phyloP scores from a whole-genome alignment of 2,113 vertebrate species.

The Emydura subglobosa region DNA sequence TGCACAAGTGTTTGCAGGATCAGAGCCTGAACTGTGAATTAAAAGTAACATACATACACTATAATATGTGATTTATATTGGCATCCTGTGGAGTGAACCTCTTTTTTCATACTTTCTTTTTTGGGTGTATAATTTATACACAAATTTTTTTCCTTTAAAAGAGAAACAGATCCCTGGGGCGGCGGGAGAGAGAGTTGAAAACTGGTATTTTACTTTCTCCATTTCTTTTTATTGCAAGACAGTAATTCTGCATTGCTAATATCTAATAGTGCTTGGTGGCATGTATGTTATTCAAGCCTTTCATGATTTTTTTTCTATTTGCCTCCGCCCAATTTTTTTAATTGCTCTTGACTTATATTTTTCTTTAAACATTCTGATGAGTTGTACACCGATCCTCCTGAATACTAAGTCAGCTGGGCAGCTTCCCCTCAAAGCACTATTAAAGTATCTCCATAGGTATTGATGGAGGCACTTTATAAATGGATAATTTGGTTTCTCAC shows the following conservation, averaged over 20 bases:
- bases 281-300: no score
- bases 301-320: no score
- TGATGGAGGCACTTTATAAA: neutral
- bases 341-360: no score
- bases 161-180: neutral
- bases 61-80: neutral
- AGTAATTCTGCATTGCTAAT: no score
- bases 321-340: no score
- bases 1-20: neutral
- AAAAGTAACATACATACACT: neutral
- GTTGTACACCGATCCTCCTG: no score
- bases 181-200: no score
- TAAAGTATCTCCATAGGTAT: neutral
- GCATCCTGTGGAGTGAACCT: neutral
- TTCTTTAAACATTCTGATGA: no score
- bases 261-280: no score
- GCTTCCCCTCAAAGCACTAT: neutral
- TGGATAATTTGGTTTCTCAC: neutral
- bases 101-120: neutral
- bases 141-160: neutral
- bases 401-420: neutral
- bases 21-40: neutral
- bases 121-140: neutral
- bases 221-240: no score
- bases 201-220: no score